Percentiles rank a stretch among this genome's conserved stretches.
Conservation (phyloP, 2,888 invertebrate species). For the Brachycybe producta region DNA sequence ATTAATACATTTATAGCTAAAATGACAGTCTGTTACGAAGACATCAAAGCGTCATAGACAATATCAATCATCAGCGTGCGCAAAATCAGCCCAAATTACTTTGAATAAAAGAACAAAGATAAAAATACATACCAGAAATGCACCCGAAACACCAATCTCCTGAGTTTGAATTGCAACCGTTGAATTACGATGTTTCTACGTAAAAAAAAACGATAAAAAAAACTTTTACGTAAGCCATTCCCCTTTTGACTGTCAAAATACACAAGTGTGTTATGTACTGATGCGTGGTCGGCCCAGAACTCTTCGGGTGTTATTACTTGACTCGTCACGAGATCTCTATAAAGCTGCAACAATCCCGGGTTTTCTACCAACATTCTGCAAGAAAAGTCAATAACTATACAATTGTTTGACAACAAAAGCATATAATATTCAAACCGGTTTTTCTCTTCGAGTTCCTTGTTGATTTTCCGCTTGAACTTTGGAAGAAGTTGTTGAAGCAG, state of each 20-base stretch:
- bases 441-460: slow-evolving; percentile 78
- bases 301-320: slow-evolving; percentile 92
- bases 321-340: slow-evolving; percentile 92
- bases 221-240: slow-evolving; percentile 6
- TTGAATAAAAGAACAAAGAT: background rate
- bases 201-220: background rate
- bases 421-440: slow-evolving; percentile 43
- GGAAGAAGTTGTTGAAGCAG: slow-evolving; percentile 78
- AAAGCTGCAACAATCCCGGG: slow-evolving; percentile 80
- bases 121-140: slow-evolving; percentile 42
- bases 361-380: slow-evolving; percentile 70
- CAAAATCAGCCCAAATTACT: too few species aligned
- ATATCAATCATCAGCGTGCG: too few species aligned
- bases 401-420: slow-evolving; percentile 1
- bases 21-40: too few species aligned
- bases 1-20: too few species aligned
- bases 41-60: too few species aligned
- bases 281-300: slow-evolving; percentile 88
- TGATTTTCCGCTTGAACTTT: slow-evolving; percentile 82
- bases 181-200: slow-evolving; percentile 15
- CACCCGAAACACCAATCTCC: slow-evolving; percentile 64
- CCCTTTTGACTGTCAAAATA: too few species aligned
- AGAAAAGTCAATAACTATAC: background rate
- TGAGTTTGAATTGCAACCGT: slow-evolving; percentile 49
- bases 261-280: slow-evolving; percentile 29